These are phyloP conservation scores for Chelonus formosanus DNA, from an alignment of 2,888 invertebrate species.

Conservation along the genomic window DNA sequence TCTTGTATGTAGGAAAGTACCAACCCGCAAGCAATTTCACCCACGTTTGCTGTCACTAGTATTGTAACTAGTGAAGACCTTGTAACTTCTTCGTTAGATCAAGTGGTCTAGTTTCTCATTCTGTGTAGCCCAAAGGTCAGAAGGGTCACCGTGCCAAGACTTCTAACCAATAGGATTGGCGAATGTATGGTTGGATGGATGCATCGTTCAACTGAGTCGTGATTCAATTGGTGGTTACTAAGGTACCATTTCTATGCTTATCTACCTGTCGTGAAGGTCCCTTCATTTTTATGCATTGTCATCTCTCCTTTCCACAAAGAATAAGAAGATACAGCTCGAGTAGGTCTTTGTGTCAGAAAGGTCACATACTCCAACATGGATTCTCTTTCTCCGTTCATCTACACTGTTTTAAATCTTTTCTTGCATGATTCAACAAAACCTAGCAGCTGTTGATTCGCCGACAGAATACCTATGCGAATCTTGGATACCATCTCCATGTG, in stretches of 20 bases:
- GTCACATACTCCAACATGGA: conserved; percentile 53
- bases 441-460: conserved; percentile 30
- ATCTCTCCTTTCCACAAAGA: neutral
- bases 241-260: conserved; percentile 9
- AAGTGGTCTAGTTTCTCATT: conserved; percentile 50
- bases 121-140: conserved; percentile 50
- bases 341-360: conserved; percentile 65
- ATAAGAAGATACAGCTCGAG: conserved; percentile 32
- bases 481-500: conserved; percentile 36
- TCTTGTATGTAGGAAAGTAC: neutral
- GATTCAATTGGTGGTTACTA: conserved; percentile 18
- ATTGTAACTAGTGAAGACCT: neutral
- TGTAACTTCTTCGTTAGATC: conserved; percentile 13
- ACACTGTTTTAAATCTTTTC: neutral
- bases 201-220: conserved; percentile 4
- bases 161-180: conserved; percentile 35
- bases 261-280: conserved; percentile 28
- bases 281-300: conserved; percentile 24
- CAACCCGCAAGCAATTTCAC: neutral
- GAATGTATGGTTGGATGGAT: conserved; percentile 2
- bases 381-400: conserved; percentile 4
- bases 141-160: conserved; percentile 57
- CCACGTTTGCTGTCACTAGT: neutral
- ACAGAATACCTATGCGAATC: conserved; percentile 35
- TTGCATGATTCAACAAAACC: conserved; percentile 18